Base-by-base conservation (phyloP, 1,140 invertebrate genomes). In the Sogatella furcifera region DNA sequence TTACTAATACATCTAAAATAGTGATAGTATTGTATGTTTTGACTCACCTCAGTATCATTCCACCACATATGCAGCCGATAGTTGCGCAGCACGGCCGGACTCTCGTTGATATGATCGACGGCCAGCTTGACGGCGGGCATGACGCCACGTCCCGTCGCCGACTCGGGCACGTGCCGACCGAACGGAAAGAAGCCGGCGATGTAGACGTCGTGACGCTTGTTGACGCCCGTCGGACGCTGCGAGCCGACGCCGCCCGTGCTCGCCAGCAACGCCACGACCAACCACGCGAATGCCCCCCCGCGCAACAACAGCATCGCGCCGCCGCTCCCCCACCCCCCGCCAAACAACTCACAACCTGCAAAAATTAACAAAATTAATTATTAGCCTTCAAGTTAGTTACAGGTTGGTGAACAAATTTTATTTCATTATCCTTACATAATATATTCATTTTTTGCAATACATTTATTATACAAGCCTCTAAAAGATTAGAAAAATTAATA, bases 91-190 rank as follows among this genome's bases (percentile, higher is more conserved):
- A 95, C 84, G 24, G 80, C 80, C 28, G 86, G 84, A 70, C 90
- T 88, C 67, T 92, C 87, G 74, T 96, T 96, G 70, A 96, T 92
- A 76, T 96, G 91, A 67, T 92, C 88, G 58, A 95, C 79, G 57
- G 92, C 93, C 62, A 96, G 75, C 72, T 92, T 89, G 17, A 95
- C 91, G 63, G 92, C 93, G 2, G 92, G 93, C 84, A 94, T 90
- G 5, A 96, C 92, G 13, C 92, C 92, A 22, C 90, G 83, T 52
- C 92, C 92, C 73, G 85, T 74, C 67, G 70, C 76, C 66, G 73
- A 76, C 68, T 77, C 77, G 28, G 72, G 78, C 1, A 90, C 86
- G 52, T 88, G 86, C 66, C 80, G 81, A 31, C 85, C 85, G 69
- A 88, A 90, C 0, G 92, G 92, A 69, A 95, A 94, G 76, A 95